Base-by-base conservation (phyloP, 2,113 vertebrate species). In the Corydoras sp. region DNA sequence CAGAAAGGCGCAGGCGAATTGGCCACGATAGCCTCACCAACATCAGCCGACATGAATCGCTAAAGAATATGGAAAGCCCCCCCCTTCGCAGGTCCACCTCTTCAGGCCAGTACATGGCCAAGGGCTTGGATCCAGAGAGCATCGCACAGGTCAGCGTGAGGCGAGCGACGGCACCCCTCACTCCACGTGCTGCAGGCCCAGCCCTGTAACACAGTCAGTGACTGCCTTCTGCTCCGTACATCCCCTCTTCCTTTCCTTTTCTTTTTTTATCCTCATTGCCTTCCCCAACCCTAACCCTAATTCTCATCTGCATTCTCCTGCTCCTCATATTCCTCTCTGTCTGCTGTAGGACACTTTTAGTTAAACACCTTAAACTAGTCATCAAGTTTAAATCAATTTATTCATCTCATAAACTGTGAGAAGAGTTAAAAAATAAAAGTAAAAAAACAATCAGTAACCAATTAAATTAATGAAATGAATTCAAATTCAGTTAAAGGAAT, bases 71-170 rank as follows among this genome's bases (percentile, higher is more conserved):
- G 0, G 96, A 98, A 77, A 98, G 95, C 80, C 96, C 97, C 18
- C 95, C 97, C 0, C 96, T 98, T 43, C 90, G 95, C 77, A 93
- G 96, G 78, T 99, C 97, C 53, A 97, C 96, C 0, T 98, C 96
- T 0, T 98, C 97, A 4, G 94, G 96, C 67, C 97, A 98, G 68
- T 98, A 99, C 83, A 88, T 92, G 0, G 88, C 83, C 72, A 99
- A 97, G 82, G 88, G 93, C 2, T 87, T 99, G 87, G 97, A 99
- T 68, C 94, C 96, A 51, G 96, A 99, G 86, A 93, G 93, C 74
- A 99, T 99, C 85, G 95, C 96, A 92, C 96, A 99, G 96, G 97
- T 98, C 88, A 83, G 88, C 85, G 83, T 76, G 81, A 86, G 87
- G 87, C 83, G 82, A 87, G 86, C 82, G 81, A 81, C 85, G 83